Base-by-base conservation (phyloP, 2,888 invertebrate species). In the Microplitis deprimator region DNA sequence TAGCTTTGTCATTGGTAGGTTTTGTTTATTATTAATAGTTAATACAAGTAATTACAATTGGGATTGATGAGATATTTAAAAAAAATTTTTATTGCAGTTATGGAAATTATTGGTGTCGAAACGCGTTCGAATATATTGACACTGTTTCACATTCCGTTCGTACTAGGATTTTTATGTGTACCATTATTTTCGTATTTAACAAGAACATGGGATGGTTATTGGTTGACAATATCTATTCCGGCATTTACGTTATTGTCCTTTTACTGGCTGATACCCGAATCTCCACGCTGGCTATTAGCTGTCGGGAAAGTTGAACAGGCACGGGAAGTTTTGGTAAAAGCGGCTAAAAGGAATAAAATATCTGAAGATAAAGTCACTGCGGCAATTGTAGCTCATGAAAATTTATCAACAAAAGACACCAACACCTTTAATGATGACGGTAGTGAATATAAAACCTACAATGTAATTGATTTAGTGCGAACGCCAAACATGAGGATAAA, bases 181-280 rank as follows among this genome's bases (percentile, higher is more conserved):
- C 91, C 93, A 3, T 87, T 92, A n/a, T 90, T 93, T 82, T 92
- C 93, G 6, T 93, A 93, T 84, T 91, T 91, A 80, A 90, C 93
- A 2, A 90, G 92, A 74, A 92, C 93, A 62, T 94, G 94, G 94
- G 84, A 87, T 16, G 85, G 86, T 60, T 91, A 91, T 78, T 91
- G 91, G 84, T 85, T 91, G 82, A 89, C 89, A 17, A 87, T 91
- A 13, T 91, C 91, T 0, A 83, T 91, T 64, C 91, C 91, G 5
- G 88, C 90, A n/a, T 85, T 90, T 70, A 84, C 91, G 40, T 83
- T 91, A 61, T 82, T 91, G 10, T 85, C 87, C 1, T 91, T 92
- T 82, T 90, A 90, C 76, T 92, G 92, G 92, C 92, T 91, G 16
- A 85, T 91, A 16, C 91, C 91, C 3, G 91, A 91, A 83, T 91